Evolutionary conservation across 2,797 vertebrate genomes (phyloP).

Genomic region (Austrolebias charrua): DNA sequence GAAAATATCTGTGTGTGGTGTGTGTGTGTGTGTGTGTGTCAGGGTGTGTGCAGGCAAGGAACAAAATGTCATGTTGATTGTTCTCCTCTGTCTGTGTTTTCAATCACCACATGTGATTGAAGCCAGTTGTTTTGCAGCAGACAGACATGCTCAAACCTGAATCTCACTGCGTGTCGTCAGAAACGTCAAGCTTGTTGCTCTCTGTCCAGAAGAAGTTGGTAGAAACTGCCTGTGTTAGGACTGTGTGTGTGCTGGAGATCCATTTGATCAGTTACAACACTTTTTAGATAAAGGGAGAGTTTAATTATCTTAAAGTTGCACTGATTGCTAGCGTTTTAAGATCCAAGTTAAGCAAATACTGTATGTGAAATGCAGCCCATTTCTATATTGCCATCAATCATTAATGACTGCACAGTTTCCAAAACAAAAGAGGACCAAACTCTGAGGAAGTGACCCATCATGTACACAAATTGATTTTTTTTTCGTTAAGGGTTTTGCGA

Average conservation of each 20-base stretch:
- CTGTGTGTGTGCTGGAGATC: neutral
- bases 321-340: neutral
- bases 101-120: conserved; percentile 22
- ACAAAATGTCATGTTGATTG: conserved; percentile 1
- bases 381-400: neutral
- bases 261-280: neutral
- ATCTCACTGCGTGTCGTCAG: conserved; percentile 4
- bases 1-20: conserved; percentile 34
- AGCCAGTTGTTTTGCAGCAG: conserved; percentile 21
- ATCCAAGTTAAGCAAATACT: too few species aligned
- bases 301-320: neutral
- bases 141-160: conserved; percentile 9
- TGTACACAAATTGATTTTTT: neutral
- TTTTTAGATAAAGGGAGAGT: neutral
- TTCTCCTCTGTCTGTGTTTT: conserved; percentile 7
- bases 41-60: neutral
- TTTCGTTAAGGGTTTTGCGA: too few species aligned
- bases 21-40: neutral
- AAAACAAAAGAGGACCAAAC: neutral
- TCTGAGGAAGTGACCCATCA: neutral
- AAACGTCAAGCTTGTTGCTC: neutral
- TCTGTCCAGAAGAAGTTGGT: neutral
- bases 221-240: neutral
- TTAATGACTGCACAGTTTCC: neutral
- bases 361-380: neutral